phyloP scores from a whole-genome alignment of 2,888 invertebrate genomes.

The Drosophila putrida region DNA sequence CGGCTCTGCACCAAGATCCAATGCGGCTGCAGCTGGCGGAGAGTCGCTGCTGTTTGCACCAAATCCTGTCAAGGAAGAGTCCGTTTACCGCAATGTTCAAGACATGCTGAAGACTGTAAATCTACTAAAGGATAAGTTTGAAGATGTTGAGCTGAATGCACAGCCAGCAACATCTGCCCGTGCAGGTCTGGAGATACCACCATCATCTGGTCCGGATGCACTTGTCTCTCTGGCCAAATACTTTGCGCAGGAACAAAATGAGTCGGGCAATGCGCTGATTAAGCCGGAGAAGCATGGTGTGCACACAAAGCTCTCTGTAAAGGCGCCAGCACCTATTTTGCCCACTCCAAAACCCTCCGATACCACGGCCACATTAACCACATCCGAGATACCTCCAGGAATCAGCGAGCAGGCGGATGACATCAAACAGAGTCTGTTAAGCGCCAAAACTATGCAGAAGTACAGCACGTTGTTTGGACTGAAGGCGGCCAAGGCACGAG shows the following conservation, averaged over 20 bases:
- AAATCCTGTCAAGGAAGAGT: constrained; percentile 66
- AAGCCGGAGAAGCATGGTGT: constrained; percentile 49
- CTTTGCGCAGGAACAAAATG: constrained; percentile 88
- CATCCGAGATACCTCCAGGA: constrained; percentile 66
- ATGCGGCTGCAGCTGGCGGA: constrained; percentile 62
- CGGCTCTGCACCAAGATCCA: constrained; percentile 54
- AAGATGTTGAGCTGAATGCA: constrained; percentile 85
- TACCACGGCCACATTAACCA: constrained; percentile 68
- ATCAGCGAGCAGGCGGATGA: constrained; percentile 85
- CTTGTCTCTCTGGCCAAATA: constrained; percentile 92
- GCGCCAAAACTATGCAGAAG: constrained; percentile 85
- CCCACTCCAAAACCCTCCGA: constrained; percentile 74
- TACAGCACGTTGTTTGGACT: constrained; percentile 83
- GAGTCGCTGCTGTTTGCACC: constrained; percentile 78
- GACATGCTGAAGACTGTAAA: constrained; percentile 90
- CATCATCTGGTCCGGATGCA: constrained; percentile 91
- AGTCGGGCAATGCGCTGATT: constrained; percentile 70
- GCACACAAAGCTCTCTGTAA: constrained; percentile 57
- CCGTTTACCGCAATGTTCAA: constrained; percentile 89
- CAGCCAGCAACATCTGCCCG: constrained; percentile 86
- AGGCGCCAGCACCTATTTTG: constrained; percentile 39
- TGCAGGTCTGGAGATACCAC: constrained; percentile 89
- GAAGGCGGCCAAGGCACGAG: constrained; percentile 53
- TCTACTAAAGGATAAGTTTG: constrained; percentile 87
- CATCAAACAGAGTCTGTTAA: constrained; percentile 88